Evolutionary conservation across 2,888 invertebrate species (phyloP), one percentile per base, ranked within the genome.

Genomic region (Dysmachus trigonus): DNA sequence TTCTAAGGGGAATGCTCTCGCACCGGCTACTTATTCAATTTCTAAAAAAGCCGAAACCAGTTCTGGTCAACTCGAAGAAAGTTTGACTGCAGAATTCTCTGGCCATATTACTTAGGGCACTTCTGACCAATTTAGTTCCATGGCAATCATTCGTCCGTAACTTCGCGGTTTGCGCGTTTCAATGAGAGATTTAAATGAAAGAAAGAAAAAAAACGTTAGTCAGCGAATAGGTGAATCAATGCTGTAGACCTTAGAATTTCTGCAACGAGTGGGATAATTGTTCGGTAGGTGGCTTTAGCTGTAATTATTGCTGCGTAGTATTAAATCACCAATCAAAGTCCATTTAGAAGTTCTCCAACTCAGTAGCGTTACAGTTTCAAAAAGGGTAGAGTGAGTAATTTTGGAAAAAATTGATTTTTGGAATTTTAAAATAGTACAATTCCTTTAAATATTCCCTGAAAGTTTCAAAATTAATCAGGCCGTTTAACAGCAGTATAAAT

Each of bases 211-310:
- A 8, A 13, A n/a, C 5, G n/a, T 62, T 22, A 62, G 53, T 81
- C 81, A 81, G 81, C 81, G 33, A 81, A 62, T 31, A 31, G 33
- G 53, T 81, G 81, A 81, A n/a, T 81, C 81, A 81, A 38, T 35
- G 76, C 35, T 35, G 77, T 30, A 27, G 10, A 73, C 31, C 31
- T 73, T 73, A 73, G 33, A 31, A 10, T 73, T 73, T n/a, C n/a
- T 73, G 62, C 62, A 62, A 22, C 27, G 62, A 62, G 62, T 62
- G 62, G 62, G 62, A 62, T 62, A 27, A 62, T 18, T n/a, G 47
- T 7, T 62, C 22, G 7, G 22, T 62, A 47, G 62, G 22, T 62
- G 7, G 62, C 27, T 15, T 41, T 62, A 10, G 62, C 22, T 27
- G 22, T 22, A 62, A 62, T 62, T 62, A 27, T 8, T 62, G n/a